Evolutionary conservation across 2,888 invertebrate species (phyloP).

Genomic region (Arrhopalites spinosus): DNA sequence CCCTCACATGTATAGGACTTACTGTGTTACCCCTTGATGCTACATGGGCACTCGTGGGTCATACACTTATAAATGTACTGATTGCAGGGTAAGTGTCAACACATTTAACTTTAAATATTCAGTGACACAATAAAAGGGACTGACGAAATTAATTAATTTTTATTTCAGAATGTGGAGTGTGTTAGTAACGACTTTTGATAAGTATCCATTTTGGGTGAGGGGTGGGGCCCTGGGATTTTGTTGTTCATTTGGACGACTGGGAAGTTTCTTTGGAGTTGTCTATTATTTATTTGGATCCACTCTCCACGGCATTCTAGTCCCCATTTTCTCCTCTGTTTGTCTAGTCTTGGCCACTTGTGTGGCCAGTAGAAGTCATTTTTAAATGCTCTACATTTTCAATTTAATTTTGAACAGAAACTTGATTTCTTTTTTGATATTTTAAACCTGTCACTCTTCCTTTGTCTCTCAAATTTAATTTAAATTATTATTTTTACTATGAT

Average conservation of each 20-base stretch:
- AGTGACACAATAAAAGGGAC: no score
- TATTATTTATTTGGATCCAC: conserved; percentile 54
- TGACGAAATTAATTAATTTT: no score
- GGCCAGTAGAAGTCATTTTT: conserved; percentile 49
- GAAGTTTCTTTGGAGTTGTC: conserved; percentile 54
- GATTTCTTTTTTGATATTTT: no score
- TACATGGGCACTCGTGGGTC: conserved; percentile 50
- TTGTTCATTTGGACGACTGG: conserved; percentile 49
- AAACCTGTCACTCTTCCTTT: no score
- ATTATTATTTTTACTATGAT: not conserved
- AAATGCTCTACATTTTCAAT: conserved; percentile 25
- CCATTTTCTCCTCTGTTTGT: conserved; percentile 53
- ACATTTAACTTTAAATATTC: no score
- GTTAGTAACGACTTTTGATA: conserved; percentile 51
- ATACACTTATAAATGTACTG: conserved; percentile 47
- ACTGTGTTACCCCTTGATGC: conserved; percentile 47
- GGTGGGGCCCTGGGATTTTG: conserved; percentile 52
- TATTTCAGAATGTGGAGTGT: conserved; percentile 52
- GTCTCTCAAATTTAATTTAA: no score
- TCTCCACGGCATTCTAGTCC: conserved; percentile 48
- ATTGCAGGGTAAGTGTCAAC: conserved; percentile 28
- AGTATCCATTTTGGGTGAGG: conserved; percentile 53
- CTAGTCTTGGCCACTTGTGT: conserved; percentile 50
- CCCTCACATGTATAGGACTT: conserved; percentile 49
- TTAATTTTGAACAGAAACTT: no score